Evolutionary conservation across 2,113 vertebrate species (phyloP).

Genomic region (Tamias sibiricus): DNA sequence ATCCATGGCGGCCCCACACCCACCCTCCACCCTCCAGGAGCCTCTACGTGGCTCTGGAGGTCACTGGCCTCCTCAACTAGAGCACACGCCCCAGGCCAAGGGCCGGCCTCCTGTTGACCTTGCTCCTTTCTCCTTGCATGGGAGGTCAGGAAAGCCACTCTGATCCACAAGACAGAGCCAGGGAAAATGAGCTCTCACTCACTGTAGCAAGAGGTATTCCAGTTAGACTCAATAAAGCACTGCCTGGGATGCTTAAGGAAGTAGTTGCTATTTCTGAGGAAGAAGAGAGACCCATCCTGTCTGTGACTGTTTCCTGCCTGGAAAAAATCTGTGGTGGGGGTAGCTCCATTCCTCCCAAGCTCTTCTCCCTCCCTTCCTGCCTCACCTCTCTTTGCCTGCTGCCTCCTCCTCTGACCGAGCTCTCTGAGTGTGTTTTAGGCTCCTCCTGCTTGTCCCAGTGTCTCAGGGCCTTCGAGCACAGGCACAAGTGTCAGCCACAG

Average conservation of each 20-base stretch:
- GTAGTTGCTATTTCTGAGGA: neutral
- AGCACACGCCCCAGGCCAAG: neutral
- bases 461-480: neutral
- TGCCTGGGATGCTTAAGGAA: neutral
- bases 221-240: neutral
- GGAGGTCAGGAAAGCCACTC: slow-evolving; percentile 47
- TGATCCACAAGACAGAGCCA: neutral
- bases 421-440: neutral
- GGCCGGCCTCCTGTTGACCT: neutral
- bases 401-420: neutral
- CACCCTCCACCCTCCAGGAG: too few relatives aligned
- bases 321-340: neutral
- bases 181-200: neutral
- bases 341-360: neutral
- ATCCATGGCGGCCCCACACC: neutral
- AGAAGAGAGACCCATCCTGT: neutral
- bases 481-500: neutral
- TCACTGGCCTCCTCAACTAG: neutral
- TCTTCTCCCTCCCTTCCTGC: neutral
- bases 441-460: neutral
- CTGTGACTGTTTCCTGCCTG: neutral
- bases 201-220: neutral
- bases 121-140: neutral
- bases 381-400: neutral
- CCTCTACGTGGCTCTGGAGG: neutral